These are phyloP conservation scores for Morone chrysops DNA, from an alignment of 2,113 vertebrate genomes.

Conservation along the genomic window DNA sequence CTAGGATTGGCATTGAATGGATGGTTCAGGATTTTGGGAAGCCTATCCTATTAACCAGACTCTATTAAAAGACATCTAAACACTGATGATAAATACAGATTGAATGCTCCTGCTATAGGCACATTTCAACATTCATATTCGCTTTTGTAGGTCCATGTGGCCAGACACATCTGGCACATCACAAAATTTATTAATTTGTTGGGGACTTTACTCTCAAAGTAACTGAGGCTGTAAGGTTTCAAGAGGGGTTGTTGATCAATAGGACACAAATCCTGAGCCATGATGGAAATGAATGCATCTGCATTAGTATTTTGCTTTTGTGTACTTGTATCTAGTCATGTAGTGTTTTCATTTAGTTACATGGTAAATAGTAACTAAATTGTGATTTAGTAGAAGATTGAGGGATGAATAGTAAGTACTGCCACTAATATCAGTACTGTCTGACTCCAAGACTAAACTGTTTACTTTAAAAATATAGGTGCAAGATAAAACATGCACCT, in stretches of 20 bases:
- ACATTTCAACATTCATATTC: not conserved
- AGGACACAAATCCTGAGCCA: conserved; percentile 65
- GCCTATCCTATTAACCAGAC: conserved; percentile 58
- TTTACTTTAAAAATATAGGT: not conserved
- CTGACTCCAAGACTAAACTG: not conserved
- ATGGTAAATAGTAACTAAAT: conserved; percentile 5
- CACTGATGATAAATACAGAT: no score
- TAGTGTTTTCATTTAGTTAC: conserved; percentile 2
- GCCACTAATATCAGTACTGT: not conserved
- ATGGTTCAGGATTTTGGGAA: conserved; percentile 69
- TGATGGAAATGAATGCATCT: conserved; percentile 27
- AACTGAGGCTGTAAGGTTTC: not conserved
- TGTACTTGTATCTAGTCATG: not conserved
- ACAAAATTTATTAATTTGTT: not conserved
- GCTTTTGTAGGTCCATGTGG: not conserved
- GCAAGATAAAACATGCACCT: not conserved
- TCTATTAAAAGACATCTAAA: conserved; percentile 2
- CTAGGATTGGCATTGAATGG: conserved; percentile 27
- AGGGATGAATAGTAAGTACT: not conserved
- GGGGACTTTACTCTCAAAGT: not conserved
- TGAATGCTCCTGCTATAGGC: no score
- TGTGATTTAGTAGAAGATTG: not conserved
- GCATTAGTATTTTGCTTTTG: conserved; percentile 30
- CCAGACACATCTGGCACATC: not conserved
- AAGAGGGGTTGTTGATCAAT: conserved; percentile 48